Evolutionary conservation across 2,888 invertebrate genomes (phyloP).

Genomic region (Nephrotoma appendiculata): DNA sequence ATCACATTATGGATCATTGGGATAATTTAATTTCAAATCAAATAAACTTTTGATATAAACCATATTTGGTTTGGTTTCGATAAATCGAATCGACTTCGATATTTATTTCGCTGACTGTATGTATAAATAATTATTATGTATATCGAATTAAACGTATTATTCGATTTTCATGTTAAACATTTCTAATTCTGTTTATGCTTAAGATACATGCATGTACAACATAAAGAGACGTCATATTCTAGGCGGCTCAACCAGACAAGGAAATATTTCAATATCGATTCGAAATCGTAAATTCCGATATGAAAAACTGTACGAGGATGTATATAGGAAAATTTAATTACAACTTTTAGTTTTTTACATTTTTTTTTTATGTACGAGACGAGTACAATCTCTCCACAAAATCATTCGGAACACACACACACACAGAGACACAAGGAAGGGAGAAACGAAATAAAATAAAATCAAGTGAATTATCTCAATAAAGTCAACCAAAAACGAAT

Average conservation of each 20-base stretch:
- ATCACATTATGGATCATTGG: background rate
- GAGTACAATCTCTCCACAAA: background rate
- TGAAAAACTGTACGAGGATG: background rate
- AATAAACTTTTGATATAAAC: background rate
- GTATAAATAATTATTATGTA: background rate
- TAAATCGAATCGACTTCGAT: background rate
- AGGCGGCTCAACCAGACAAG: background rate
- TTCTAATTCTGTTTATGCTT: background rate
- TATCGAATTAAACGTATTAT: background rate
- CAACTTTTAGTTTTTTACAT: background rate
- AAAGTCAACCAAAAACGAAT: conserved; percentile 3
- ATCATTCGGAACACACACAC: background rate
- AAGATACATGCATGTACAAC: background rate
- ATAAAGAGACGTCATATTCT: too few relatives aligned
- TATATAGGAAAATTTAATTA: background rate
- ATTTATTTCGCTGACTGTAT: background rate
- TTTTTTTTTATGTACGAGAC: background rate
- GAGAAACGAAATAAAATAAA: background rate
- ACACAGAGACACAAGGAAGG: background rate
- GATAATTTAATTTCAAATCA: background rate
- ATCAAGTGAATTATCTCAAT: conserved; percentile 1
- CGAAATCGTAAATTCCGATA: background rate
- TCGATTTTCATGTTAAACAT: background rate
- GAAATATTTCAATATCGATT: background rate
- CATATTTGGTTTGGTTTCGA: background rate